Conservation (phyloP, 2,797 vertebrate genomes). For the Pipistrellus kuhlii region DNA sequence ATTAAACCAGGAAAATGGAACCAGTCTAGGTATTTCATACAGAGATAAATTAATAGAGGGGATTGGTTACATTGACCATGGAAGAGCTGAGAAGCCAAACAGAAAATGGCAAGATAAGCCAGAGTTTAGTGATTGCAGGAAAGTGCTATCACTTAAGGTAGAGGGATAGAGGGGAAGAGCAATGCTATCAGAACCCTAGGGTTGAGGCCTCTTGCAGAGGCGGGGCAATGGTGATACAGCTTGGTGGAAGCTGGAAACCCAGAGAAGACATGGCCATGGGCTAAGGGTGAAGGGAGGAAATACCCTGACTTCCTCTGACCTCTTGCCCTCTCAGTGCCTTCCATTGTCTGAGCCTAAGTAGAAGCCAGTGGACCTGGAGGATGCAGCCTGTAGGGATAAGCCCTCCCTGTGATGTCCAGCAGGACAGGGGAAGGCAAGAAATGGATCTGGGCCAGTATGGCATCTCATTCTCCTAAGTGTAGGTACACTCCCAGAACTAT, state of each 20-base stretch:
- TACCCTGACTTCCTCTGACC: not conserved
- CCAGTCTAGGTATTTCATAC: slow-evolving; percentile 29
- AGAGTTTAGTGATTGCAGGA: not conserved
- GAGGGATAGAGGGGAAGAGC: not conserved
- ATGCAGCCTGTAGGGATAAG: not conserved
- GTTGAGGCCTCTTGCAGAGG: not conserved
- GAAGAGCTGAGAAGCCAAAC: not conserved
- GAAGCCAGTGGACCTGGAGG: not conserved
- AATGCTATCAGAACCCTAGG: not conserved
- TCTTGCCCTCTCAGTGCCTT: not conserved
- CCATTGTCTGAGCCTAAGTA: not conserved
- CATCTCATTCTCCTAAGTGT: not conserved
- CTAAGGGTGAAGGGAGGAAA: slow-evolving; percentile 18
- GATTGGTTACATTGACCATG: slow-evolving; percentile 1
- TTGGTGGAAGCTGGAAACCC: not conserved
- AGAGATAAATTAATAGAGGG: slow-evolving; percentile 18
- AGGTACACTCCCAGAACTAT: not conserved
- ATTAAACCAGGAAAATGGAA: slow-evolving; percentile 48
- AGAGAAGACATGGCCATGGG: not conserved
- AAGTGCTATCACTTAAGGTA: not conserved
- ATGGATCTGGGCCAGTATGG: not conserved
- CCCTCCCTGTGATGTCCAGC: not conserved
- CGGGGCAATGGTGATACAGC: not conserved
- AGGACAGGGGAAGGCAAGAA: not conserved
- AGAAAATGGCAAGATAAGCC: not conserved